Base-by-base conservation (phyloP, 2,113 vertebrate genomes). In the Halichoeres trimaculatus region DNA sequence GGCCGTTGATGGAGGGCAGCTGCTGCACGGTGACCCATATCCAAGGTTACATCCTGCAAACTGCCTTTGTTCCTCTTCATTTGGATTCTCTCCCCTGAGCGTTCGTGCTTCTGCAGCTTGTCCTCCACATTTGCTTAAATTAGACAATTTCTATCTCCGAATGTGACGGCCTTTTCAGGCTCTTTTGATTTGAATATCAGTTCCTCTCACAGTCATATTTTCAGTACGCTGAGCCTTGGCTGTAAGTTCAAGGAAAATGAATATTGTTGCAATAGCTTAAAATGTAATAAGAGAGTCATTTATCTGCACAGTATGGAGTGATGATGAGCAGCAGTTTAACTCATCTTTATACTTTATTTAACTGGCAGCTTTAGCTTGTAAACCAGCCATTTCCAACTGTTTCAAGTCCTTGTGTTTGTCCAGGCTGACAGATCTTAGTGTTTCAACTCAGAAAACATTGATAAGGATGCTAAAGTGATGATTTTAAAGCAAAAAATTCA, bases 1-100 rank as follows among this genome's bases (percentile, higher is more conserved):
- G 80, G 63, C 65, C 4, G 12, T 57, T 84, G 84, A 85, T 84
- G 78, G 70, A 77, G 85, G 80, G 88, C 78, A 78, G 83, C 69
- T 80, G 71, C 69, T 78, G 66, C 79, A 78, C 47, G 6, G 47
- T 61, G 74, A 74, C 77, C 80, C 85, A 66, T 23, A 63, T 78
- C 81, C 81, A 84, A 77, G 83, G 83, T 88, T 81, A 76, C 48
- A 26, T 56, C 69, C 54, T n/a, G 56, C 52, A 72, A 48, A 40
- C 36, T 85, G 70, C 70, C 61, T 86, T 80, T 87, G 78, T 84
- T 72, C 43, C 57, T 62, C 35, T 23, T 69, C 52, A 64, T 64
- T 70, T 26, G 54, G 8, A 52, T 26, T 82, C 65, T 53, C 36
- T 64, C 52, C 40, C 61, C 50, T 26, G 48, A 61, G 53, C 4